phyloP scores from a whole-genome alignment of 2,888 invertebrate species.

The Lepidocyrtoides sp. region DNA sequence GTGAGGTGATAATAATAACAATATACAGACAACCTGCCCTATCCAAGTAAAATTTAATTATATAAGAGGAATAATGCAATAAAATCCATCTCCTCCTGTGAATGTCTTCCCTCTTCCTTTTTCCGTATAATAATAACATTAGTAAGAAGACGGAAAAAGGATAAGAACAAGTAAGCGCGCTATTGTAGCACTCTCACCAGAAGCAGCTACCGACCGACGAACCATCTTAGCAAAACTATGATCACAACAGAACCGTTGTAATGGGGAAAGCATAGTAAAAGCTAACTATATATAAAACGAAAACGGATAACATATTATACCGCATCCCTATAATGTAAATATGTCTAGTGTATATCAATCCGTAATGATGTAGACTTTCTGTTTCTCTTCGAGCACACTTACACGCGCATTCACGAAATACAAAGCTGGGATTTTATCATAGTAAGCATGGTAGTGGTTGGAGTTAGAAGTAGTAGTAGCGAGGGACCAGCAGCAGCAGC shows the following conservation, averaged over 20 bases:
- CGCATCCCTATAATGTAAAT: background rate
- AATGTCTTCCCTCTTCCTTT: conserved; percentile 4
- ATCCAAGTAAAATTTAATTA: conserved; percentile 56
- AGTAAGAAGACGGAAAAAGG: conserved; percentile 9
- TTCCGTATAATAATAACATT: conserved; percentile 14
- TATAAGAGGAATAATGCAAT: conserved; percentile 58
- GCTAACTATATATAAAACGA: background rate
- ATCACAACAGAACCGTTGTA: background rate
- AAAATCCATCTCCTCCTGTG: conserved; percentile 60
- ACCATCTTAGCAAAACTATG: background rate
- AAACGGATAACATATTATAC: background rate
- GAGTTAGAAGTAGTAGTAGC: too few species aligned
- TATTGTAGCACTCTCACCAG: background rate
- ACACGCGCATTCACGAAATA: background rate
- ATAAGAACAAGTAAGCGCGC: background rate
- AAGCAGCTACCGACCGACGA: conserved; percentile 4
- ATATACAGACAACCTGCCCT: conserved; percentile 15
- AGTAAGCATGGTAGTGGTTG: too few species aligned
- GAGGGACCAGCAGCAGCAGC: background rate
- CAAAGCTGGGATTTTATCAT: background rate
- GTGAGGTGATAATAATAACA: conserved; percentile 7
- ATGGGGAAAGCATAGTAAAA: background rate
- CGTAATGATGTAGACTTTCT: conserved; percentile 1
- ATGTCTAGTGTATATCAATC: background rate
- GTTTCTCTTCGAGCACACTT: conserved; percentile 8